Evolutionary conservation across 2,797 vertebrate genomes (phyloP), one percentile per base, ranked within the genome.

Genomic region (Acomys russatus): DNA sequence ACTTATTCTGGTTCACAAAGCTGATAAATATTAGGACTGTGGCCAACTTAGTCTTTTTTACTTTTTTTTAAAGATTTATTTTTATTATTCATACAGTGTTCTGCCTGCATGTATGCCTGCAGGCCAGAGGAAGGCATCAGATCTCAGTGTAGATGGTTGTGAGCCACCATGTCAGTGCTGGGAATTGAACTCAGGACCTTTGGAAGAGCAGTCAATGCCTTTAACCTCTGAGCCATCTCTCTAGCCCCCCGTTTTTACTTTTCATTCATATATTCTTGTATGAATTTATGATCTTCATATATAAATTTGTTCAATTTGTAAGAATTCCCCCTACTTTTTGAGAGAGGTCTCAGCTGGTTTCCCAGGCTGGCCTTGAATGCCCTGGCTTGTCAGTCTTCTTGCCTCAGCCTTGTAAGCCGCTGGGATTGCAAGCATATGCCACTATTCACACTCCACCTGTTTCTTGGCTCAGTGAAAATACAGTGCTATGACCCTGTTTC

Each of bases 241-340:
- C 44, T 44, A 44, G 3, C 44, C 44, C 44, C 44, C 44, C 3
- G n/a, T n/a, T 51, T 51, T 93, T 71, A 71, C 15, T 76, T 87
- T 95, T 90, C 83, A 88, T 93, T 90, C 11, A 9, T 95, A 23
- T 94, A 23, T 73, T 80, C 82, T 83, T 94, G 30, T 84, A 54
- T 77, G 35, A 90, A 76, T 63, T 93, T 90, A 35, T 79, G 51
- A 22, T 35, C 18, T 94, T 91, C 84, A 20, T 0, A 1, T 79
- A 66, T 96, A 92, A 83, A 44, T 61, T 61, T 92, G n/a, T 30
- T 38, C 88, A 76, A 49, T 38, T 93, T 61, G 59, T 76, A 88
- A 92, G 33, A 84, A 80, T 25, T 92, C 68, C 20, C 51, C 38
- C 64, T 91, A 83, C 28, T 30, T 38, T 38, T 11, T 51, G 49